Base-by-base conservation (phyloP, 2,888 invertebrate genomes). In the Drosophila helvetica region DNA sequence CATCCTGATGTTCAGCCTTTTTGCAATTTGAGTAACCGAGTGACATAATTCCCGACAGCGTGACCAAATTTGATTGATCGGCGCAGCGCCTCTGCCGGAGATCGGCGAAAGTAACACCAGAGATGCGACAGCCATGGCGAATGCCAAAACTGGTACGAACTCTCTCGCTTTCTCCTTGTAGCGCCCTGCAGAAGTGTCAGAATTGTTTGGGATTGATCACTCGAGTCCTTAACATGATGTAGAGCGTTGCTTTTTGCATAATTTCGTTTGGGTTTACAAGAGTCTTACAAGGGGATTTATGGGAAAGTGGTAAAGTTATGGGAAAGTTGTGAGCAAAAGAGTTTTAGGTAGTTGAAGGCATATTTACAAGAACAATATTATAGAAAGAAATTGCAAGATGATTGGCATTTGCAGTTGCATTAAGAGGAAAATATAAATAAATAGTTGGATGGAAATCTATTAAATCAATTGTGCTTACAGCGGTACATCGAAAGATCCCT, bases 21-120 rank as follows among this genome's bases (percentile, higher is more conserved):
- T 57, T 89, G 90, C 90, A 90, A 90, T 90, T 90, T 90, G 90
- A 90, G 90, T 81, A 90, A 86, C 80, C 80, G 85, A 85, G 79
- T 90, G 90, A 90, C 90, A 90, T 90, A 90, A 90, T 90, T 90
- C 89, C 79, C 79, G 90, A 89, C 90, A 89, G 88, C 80, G 78
- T 87, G 87, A 90, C 90, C 90, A 90, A 90, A 86, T 90, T 90
- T 90, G 90, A 90, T 90, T 90, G 90, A 90, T 90, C 87, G 76
- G 80, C 74, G 55, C 6, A 22, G n/a, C n/a, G n/a, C n/a, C 33
- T 33, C 33, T 33, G 5, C 33, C 12, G 33, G 12, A 62, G 80
- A 86, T 86, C 81, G 71, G 84, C 70, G 80, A 77, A 83, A 78
- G 74, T 71, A 66, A 42, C 68, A 50, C 52, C 22, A 33, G 45